Conservation (phyloP, 1,140 invertebrate genomes). For the Sinonovacula constricta region DNA sequence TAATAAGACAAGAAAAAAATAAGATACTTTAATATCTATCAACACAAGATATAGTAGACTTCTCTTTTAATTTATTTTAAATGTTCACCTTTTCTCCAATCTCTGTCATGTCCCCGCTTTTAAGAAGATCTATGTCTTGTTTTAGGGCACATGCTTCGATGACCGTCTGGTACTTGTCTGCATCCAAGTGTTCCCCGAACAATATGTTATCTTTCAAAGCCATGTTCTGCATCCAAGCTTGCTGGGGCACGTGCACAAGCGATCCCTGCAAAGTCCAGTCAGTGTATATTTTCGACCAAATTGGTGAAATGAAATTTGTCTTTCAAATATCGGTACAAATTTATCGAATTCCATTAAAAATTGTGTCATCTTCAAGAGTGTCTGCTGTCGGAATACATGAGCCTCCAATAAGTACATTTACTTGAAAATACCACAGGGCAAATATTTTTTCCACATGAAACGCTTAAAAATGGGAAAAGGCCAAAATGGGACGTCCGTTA, state of each 20-base stretch:
- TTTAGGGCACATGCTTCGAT: conserved; percentile 82
- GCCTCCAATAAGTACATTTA: neutral
- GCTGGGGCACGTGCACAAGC: conserved; percentile 88
- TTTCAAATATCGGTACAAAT: neutral
- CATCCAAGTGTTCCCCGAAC: conserved; percentile 81
- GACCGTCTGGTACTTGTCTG: conserved; percentile 76
- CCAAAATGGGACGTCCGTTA: too few species aligned
- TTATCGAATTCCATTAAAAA: neutral
- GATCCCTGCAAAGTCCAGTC: conserved; percentile 60
- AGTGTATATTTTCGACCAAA: neutral
- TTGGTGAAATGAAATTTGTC: neutral
- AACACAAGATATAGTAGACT: too few species aligned
- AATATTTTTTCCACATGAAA: neutral
- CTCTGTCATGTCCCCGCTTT: conserved; percentile 84
- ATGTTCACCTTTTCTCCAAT: conserved; percentile 78
- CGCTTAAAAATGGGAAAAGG: too few species aligned
- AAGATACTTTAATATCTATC: too few species aligned
- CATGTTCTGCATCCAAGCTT: conserved; percentile 85
- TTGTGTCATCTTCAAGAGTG: neutral
- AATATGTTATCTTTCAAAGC: conserved; percentile 85
- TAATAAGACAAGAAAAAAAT: too few species aligned
- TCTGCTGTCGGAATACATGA: neutral
- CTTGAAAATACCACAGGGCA: neutral
- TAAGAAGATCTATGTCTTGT: conserved; percentile 85
- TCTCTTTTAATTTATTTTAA: too few species aligned